Conservation (phyloP, 2,888 invertebrate genomes). For the Tipula unca region DNA sequence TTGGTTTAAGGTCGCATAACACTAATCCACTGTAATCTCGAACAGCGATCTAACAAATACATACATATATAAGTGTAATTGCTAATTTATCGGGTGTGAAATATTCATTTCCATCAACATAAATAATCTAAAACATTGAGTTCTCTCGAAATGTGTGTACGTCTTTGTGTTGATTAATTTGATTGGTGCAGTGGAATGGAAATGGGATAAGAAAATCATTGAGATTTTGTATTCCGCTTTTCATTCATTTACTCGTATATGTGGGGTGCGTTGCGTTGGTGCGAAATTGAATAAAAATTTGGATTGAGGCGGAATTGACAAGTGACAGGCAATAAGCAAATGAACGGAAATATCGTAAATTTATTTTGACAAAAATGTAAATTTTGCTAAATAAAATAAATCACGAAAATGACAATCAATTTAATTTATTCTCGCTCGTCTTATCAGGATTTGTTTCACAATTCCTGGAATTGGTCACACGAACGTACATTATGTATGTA, state of each 20-base stretch:
- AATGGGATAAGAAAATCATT: too few species aligned
- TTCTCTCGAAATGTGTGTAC: not conserved
- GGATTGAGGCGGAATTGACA: not conserved
- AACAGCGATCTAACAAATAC: not conserved
- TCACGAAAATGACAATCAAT: not conserved
- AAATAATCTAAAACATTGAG: not conserved
- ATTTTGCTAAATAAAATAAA: not conserved
- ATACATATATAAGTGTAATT: not conserved
- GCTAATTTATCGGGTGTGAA: not conserved
- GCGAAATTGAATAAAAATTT: not conserved
- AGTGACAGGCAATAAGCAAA: not conserved
- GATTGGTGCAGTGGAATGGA: too few species aligned
- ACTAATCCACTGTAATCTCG: not conserved
- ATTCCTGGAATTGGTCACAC: not conserved
- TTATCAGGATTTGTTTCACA: not conserved
- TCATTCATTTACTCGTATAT: not conserved
- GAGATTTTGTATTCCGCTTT: not conserved
- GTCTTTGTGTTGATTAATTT: not conserved
- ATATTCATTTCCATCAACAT: not conserved
- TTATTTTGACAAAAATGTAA: not conserved
- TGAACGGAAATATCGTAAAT: not conserved
- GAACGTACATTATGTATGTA: not conserved
- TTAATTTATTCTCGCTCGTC: not conserved
- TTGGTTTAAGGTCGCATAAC: not conserved
- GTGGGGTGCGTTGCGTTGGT: not conserved